phyloP scores from a whole-genome alignment of 2,888 invertebrate genomes.

The Noctua janthina region DNA sequence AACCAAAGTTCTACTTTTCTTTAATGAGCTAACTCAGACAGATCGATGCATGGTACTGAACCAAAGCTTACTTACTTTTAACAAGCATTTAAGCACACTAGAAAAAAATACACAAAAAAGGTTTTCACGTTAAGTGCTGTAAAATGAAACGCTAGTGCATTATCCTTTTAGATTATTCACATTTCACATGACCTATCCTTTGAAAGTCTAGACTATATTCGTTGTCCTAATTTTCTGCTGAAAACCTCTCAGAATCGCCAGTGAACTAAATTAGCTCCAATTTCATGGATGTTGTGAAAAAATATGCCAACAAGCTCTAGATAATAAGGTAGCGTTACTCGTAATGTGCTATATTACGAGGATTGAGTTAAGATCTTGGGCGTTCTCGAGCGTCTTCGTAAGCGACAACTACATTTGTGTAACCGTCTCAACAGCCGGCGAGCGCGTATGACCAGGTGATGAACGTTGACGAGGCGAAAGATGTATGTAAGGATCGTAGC shows the following conservation, averaged over 20 bases:
- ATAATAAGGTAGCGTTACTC: not conserved
- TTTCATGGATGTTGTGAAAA: slow-evolving; percentile 14
- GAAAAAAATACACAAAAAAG: not conserved
- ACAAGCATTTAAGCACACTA: not conserved
- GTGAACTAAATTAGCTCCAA: slow-evolving; percentile 20
- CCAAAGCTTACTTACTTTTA: not conserved
- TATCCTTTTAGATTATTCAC: not conserved
- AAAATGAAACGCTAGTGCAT: slow-evolving; percentile 3
- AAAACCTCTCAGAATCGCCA: slow-evolving; percentile 5
- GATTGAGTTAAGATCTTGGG: not conserved
- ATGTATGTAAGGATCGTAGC: no score
- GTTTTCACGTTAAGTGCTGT: slow-evolving; percentile 3
- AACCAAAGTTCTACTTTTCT: not conserved
- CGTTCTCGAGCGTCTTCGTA: not conserved
- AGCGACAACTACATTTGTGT: no score
- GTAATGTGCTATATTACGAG: not conserved
- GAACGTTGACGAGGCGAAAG: no score
- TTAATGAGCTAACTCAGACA: not conserved
- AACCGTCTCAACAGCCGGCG: no score
- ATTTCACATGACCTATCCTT: slow-evolving; percentile 11
- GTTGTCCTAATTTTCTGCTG: not conserved
- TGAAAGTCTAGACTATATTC: not conserved
- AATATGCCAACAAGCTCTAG: not conserved
- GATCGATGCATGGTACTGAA: not conserved
- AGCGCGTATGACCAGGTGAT: no score